These are phyloP conservation scores for Cephus pygmeus DNA, from an alignment of 2,888 invertebrate species.

Conservation along the genomic window DNA sequence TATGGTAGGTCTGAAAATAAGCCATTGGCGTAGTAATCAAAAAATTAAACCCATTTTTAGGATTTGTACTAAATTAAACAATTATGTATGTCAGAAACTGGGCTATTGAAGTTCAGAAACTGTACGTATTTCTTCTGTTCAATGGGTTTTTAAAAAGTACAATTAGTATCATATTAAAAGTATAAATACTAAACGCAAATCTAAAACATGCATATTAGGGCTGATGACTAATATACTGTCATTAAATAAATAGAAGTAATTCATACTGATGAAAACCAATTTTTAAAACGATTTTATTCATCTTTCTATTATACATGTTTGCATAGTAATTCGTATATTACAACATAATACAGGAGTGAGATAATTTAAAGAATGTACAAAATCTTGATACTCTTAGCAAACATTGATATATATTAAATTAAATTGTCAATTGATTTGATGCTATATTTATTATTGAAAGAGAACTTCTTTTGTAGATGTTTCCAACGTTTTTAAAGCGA, in stretches of 20 bases:
- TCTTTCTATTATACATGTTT: not conserved
- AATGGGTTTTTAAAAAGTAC: no score
- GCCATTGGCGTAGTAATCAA: no score
- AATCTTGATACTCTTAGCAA: not conserved
- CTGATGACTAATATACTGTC: not conserved
- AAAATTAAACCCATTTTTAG: no score
- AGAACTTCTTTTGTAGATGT: conserved; percentile 62
- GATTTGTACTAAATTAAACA: no score
- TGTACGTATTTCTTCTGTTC: no score
- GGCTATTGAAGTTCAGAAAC: no score
- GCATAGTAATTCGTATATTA: not conserved
- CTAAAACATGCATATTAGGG: no score
- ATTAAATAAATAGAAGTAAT: not conserved
- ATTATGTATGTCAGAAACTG: no score
- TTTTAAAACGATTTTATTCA: not conserved
- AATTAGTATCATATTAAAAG: no score
- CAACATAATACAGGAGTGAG: not conserved
- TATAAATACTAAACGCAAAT: no score
- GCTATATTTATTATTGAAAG: conserved; percentile 10
- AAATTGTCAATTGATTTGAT: not conserved
- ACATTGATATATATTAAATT: not conserved
- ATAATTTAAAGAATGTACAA: not conserved
- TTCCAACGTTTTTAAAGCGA: conserved; percentile 63
- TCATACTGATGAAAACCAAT: not conserved
- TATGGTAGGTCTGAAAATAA: no score